phyloP scores from a whole-genome alignment of 2,113 vertebrate species.

The Jacana jacana region DNA sequence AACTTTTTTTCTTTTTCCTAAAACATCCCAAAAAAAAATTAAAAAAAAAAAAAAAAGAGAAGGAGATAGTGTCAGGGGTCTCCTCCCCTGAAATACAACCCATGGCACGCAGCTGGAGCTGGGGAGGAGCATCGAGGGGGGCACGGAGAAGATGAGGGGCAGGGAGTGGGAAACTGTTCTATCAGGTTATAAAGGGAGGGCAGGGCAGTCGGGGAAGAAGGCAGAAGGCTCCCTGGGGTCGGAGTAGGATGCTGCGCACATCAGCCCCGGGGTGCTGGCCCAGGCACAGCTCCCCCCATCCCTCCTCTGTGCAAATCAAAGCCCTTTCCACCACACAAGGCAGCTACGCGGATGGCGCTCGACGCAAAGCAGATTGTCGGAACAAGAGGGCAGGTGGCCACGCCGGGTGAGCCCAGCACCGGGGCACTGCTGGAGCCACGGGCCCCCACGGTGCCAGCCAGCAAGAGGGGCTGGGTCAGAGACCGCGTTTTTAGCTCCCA shows the following conservation, averaged over 20 bases:
- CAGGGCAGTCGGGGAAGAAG: background rate
- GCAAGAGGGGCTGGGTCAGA: background rate
- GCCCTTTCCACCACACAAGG: conserved; percentile 74
- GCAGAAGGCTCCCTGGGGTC: conserved; percentile 18
- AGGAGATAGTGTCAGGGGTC: conserved; percentile 49
- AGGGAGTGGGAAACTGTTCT: background rate
- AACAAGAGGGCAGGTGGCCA: background rate
- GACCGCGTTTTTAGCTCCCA: background rate
- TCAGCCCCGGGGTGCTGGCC: conserved; percentile 12
- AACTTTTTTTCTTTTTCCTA: conserved; percentile 1
- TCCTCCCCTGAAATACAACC: conserved; percentile 53
- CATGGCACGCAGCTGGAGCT: background rate
- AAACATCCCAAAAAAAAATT: background rate
- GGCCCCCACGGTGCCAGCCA: background rate
- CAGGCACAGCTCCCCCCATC: background rate
- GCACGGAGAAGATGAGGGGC: background rate
- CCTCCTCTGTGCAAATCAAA: conserved; percentile 75
- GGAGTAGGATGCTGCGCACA: conserved; percentile 23
- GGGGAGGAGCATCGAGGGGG: background rate
- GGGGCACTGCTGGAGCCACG: background rate
- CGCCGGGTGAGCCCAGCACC: background rate
- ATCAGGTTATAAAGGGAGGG: background rate
- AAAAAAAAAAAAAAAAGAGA: background rate
- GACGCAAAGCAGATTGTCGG: conserved; percentile 71
- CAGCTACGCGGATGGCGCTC: conserved; percentile 60